Evolutionary conservation across 1,140 invertebrate species (phyloP).

Genomic region (Muscidifurax raptorellus): DNA sequence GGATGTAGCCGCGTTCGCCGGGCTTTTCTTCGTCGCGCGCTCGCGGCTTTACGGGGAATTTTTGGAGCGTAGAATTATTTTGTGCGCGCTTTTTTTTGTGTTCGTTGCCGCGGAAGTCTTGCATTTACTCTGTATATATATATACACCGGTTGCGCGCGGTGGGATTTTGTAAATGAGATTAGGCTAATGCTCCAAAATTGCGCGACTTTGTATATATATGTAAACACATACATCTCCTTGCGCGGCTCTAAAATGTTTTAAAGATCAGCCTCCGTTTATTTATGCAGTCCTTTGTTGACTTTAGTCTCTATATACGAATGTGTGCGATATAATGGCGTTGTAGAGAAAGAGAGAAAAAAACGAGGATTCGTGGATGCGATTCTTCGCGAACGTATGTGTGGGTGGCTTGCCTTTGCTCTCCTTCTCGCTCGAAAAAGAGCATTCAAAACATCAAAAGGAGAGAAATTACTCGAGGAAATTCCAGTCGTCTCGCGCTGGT

Average conservation of each 20-base stretch:
- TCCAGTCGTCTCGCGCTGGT: not conserved
- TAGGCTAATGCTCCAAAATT: slow-evolving; percentile 14
- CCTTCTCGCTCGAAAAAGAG: not conserved
- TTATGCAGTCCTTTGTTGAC: not conserved
- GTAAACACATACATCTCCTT: too few relatives aligned
- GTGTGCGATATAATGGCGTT: not conserved
- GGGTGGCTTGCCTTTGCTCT: not conserved
- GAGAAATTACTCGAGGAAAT: not conserved
- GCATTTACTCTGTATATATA: too few relatives aligned
- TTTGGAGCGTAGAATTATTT: slow-evolving; percentile 37
- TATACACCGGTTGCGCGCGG: not conserved
- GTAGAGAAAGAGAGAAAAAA: not conserved
- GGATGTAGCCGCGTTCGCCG: not conserved
- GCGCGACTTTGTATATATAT: too few relatives aligned
- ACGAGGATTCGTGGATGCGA: too few relatives aligned
- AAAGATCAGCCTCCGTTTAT: not conserved
- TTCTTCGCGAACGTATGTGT: not conserved
- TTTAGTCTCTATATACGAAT: not conserved
- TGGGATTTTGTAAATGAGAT: not conserved
- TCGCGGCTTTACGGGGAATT: slow-evolving; percentile 34
- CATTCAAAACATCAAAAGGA: not conserved
- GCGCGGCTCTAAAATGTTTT: not conserved
- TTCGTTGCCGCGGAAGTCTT: not conserved
- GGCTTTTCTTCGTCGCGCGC: not conserved
- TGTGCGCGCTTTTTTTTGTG: not conserved